Evolutionary conservation across 2,797 vertebrate species (phyloP).

Genomic region (Hyperoplus lanceolatus): DNA sequence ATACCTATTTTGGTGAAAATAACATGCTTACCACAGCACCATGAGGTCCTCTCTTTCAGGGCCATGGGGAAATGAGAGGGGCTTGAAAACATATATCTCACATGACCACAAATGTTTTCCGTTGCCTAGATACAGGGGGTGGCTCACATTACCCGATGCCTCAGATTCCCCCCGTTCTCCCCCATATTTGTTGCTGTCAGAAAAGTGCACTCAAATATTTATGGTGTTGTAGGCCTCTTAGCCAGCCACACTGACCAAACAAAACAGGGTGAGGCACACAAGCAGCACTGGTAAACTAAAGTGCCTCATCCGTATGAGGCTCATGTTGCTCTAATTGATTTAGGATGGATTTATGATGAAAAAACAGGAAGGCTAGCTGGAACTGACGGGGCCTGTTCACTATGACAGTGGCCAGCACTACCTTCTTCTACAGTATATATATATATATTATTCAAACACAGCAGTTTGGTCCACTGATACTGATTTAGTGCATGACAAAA

Average conservation of each 20-base stretch:
- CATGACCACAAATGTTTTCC: no score
- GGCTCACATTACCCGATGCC: no score
- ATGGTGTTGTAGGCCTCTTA: neutral
- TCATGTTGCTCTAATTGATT: slow-evolving; percentile 44
- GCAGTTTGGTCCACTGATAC: neutral
- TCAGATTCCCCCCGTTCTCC: no score
- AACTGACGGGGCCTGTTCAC: neutral
- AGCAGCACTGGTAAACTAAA: neutral
- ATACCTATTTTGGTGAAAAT: no score
- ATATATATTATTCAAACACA: neutral
- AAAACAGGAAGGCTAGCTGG: neutral
- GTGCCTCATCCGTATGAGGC: neutral
- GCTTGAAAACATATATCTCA: no score
- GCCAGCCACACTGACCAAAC: neutral
- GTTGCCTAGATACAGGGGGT: no score
- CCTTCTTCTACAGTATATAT: neutral
- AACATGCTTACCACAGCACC: no score
- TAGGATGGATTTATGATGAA: slow-evolving; percentile 6
- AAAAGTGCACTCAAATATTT: no score
- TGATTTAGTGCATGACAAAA: neutral
- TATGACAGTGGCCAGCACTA: neutral
- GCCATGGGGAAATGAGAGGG: no score
- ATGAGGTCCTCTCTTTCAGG: no score
- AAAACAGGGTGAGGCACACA: slow-evolving; percentile 33
- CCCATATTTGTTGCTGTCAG: neutral